These are phyloP conservation scores for Nomada fabriciana DNA, from an alignment of 2,888 invertebrate genomes.

Conservation along the genomic window DNA sequence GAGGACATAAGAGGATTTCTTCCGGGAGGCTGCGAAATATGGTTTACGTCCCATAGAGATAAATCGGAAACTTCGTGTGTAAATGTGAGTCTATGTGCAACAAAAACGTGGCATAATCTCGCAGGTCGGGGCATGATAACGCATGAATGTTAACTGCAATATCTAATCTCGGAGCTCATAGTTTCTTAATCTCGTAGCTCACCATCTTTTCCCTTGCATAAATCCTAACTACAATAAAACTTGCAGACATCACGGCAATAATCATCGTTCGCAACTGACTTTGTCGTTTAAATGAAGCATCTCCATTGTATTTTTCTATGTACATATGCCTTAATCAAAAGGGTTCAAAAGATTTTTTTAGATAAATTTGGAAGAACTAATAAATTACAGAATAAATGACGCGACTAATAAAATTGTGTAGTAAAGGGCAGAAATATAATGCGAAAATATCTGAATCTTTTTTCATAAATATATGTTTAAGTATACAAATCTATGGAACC, in stretches of 20 bases:
- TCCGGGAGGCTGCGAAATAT: conserved; percentile 3
- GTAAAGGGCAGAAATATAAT: too few species aligned
- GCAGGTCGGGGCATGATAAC: conserved; percentile 29
- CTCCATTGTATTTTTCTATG: neutral
- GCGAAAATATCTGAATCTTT: too few species aligned
- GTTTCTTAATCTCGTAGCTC: conserved; percentile 65
- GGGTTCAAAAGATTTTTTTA: neutral
- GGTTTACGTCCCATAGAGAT: conserved; percentile 32
- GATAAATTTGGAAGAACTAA: too few species aligned
- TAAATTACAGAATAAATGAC: too few species aligned
- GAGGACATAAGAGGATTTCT: conserved; percentile 27
- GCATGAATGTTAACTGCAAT: conserved; percentile 58
- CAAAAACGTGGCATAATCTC: conserved; percentile 52
- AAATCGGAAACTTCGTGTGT: conserved; percentile 36
- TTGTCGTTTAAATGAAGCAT: neutral
- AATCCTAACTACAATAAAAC: conserved; percentile 67
- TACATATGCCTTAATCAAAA: neutral
- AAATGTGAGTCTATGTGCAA: conserved; percentile 50
- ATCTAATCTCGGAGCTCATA: conserved; percentile 66
- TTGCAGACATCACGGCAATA: conserved; percentile 22
- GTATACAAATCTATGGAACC: too few species aligned
- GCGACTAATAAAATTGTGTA: too few species aligned
- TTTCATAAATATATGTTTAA: too few species aligned
- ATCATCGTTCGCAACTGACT: conserved; percentile 21
- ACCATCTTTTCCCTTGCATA: conserved; percentile 11